A percentile compares a stretch with the other conserved stretches of the same genome.
phyloP scores from a whole-genome alignment of 2,113 vertebrate genomes.

The Gasterosteus nipponicus region DNA sequence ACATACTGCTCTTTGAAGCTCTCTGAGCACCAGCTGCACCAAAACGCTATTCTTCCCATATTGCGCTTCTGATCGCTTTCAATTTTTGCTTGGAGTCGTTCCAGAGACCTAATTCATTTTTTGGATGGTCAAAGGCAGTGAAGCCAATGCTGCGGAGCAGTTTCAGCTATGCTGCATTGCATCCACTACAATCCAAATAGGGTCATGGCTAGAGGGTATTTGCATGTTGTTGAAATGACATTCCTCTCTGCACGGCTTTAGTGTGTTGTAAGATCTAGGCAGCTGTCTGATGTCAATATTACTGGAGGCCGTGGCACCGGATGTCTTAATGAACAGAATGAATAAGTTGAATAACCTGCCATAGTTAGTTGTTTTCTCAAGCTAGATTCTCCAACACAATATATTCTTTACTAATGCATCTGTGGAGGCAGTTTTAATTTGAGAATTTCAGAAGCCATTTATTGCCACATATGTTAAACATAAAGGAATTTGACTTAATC shows the following conservation, averaged over 20 bases:
- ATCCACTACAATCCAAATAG: constrained; percentile 72
- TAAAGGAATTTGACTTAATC: neutral
- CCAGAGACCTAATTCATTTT: constrained; percentile 71
- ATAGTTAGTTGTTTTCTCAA: constrained; percentile 36
- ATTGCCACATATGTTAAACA: too few relatives aligned
- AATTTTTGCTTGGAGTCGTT: constrained; percentile 68
- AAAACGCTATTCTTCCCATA: constrained; percentile 67
- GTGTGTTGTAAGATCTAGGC: constrained; percentile 47
- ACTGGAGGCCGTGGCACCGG: constrained; percentile 41
- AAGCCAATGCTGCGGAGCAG: constrained; percentile 64
- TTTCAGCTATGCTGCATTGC: constrained; percentile 73
- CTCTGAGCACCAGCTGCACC: constrained; percentile 57
- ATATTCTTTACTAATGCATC: constrained; percentile 10
- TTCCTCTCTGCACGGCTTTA: constrained; percentile 50
- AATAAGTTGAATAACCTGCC: constrained; percentile 23
- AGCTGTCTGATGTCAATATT: constrained; percentile 70
- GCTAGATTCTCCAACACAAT: constrained; percentile 18
- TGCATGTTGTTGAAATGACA: constrained; percentile 67
- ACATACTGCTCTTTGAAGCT: constrained; percentile 66
- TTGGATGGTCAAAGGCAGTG: constrained; percentile 69
- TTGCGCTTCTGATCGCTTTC: constrained; percentile 67
- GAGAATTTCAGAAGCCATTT: too few relatives aligned
- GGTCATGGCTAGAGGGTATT: constrained; percentile 72
- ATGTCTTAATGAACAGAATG: constrained; percentile 51
- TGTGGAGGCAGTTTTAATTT: neutral